Evolutionary conservation across 1,140 invertebrate species (phyloP).

Genomic region (Eulimnadia texana): DNA sequence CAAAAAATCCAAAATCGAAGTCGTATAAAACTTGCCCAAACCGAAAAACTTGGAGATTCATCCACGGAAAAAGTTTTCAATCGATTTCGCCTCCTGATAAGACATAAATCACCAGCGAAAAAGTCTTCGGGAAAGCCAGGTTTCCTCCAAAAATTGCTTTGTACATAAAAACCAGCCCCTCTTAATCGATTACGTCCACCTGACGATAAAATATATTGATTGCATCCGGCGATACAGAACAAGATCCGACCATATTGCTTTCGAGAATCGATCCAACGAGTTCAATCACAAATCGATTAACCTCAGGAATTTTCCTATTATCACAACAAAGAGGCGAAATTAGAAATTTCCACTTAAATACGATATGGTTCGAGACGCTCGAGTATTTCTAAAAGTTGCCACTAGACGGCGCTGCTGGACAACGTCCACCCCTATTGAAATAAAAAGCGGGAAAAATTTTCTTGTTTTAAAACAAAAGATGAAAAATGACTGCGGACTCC

Average conservation of each 20-base stretch:
- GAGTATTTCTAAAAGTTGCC: background rate
- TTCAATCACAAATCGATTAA: background rate
- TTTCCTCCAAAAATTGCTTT: background rate
- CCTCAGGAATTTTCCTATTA: background rate
- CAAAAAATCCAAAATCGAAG: too few species aligned
- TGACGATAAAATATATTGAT: background rate
- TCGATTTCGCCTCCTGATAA: too few species aligned
- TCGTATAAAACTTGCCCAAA: too few species aligned
- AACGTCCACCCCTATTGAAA: background rate
- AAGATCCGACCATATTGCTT: background rate
- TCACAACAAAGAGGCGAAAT: too few species aligned
- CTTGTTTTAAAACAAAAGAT: background rate
- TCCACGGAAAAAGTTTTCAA: too few species aligned
- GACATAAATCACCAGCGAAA: background rate
- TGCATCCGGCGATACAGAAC: background rate
- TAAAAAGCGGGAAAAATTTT: background rate
- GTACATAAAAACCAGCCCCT: background rate
- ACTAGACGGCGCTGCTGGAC: too few species aligned
- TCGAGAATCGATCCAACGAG: background rate
- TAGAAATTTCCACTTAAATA: too few species aligned
- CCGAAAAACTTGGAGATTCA: too few species aligned
- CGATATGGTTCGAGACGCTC: too few species aligned
- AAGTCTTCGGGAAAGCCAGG: background rate
- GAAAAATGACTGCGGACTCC: background rate
- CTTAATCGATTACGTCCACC: background rate